Evolutionary conservation across 1,140 invertebrate species (phyloP), one percentile per base, ranked within the genome.

Genomic region (Pygmarrhopalites habei): DNA sequence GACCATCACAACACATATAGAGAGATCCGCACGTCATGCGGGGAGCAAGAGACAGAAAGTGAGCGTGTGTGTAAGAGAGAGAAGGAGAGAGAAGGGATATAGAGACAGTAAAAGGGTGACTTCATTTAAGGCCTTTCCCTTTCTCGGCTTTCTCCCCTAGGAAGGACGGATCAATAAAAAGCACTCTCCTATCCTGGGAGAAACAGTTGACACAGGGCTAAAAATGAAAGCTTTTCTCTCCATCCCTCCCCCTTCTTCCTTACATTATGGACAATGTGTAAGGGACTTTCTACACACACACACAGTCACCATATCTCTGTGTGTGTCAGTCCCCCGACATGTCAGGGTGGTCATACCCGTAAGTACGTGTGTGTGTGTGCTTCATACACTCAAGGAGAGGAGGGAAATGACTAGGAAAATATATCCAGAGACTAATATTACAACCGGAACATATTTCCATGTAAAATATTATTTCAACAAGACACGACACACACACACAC

Each of bases 41-140:
- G 44, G 7, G 44, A 19, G 23, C 23, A 10, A 47, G n/a, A 25
- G 7, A 7, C 17, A 26, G 23, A n/a, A n/a, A n/a, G n/a, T n/a
- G n/a, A n/a, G n/a, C n/a, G n/a, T n/a, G n/a, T 35, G 32, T 5
- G 32, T 35, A 35, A 7, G 32, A 15, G 32, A 35, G 5, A 15
- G 32, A 35, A 15, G 15, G 32, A 5, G 32, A 35, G 32, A 35
- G 5, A 35, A 7, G 32, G n/a, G n/a, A n/a, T n/a, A n/a, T n/a
- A 35, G 32, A 35, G 32, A 5, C 5, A 35, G 32, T 35, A 53
- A 32, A 58, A 51, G 62, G 62, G 66, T 62, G 62, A 64, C 62
- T 68, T 64, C 66, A 68, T 68, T 68, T 68, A 68, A 68, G 66
- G 62, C 66, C 66, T 68, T 68, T 65, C 62, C 46, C 63, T 64